Percentiles rank a stretch among this genome's conserved stretches.
Conservation (phyloP, 2,797 vertebrate genomes). For the Smutsia gigantea region DNA sequence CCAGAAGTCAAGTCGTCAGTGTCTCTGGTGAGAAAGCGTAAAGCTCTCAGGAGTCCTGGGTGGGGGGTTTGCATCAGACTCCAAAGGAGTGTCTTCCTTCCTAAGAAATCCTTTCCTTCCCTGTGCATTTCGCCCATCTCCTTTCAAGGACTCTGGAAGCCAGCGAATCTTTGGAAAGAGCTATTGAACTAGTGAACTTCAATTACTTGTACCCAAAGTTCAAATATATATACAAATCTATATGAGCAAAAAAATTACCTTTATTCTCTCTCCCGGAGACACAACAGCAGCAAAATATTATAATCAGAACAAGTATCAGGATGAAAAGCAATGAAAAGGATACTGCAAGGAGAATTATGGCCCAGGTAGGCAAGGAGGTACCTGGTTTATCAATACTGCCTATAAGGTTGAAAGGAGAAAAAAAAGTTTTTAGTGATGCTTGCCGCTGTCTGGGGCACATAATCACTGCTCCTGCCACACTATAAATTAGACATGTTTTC, state of each 20-base stretch:
- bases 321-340: conserved; percentile 81
- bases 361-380: conserved; percentile 74
- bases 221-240: background rate
- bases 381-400: conserved; percentile 58
- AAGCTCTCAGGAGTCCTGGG: background rate
- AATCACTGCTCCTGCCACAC: background rate
- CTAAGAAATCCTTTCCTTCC: too few relatives aligned
- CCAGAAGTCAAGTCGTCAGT: background rate
- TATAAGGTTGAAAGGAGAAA: conserved; percentile 77
- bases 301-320: conserved; percentile 78
- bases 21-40: background rate
- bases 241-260: conserved; percentile 54
- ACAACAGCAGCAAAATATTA: conserved; percentile 83
- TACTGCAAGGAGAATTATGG: conserved; percentile 82
- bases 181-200: background rate
- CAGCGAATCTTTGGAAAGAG: background rate
- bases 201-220: background rate
- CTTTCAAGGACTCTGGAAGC: background rate
- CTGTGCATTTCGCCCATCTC: background rate
- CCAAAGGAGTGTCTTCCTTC: background rate
- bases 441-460: background rate
- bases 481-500: background rate
- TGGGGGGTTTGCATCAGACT: accelerated
- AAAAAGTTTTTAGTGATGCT: background rate
- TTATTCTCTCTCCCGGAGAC: conserved; percentile 77